Evolutionary conservation across 1,140 invertebrate species (phyloP).

Genomic region (Campoletis sonorensis): DNA sequence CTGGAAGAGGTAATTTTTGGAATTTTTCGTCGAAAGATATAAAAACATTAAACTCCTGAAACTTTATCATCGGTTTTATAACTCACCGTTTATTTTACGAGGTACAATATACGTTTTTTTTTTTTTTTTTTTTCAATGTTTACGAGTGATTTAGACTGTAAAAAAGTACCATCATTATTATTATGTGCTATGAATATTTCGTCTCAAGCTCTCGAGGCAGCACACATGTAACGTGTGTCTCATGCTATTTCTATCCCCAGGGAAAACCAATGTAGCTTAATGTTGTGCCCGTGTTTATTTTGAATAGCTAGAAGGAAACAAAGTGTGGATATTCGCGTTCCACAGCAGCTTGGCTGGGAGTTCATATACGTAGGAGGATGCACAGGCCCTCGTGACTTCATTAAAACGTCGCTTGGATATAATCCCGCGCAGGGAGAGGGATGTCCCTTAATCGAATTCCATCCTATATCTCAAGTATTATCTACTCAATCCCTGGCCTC

Average conservation of each 20-base stretch:
- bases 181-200: too few species aligned
- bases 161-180: too few species aligned
- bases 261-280: neutral
- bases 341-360: neutral
- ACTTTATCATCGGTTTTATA: too few species aligned
- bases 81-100: too few species aligned
- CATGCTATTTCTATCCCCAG: neutral
- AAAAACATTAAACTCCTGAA: too few species aligned
- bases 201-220: neutral
- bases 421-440: conserved; percentile 11
- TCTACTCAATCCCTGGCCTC: conserved; percentile 20
- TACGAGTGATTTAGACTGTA: too few species aligned
- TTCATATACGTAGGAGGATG: neutral
- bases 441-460: conserved; percentile 35
- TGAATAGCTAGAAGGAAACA: neutral
- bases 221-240: neutral
- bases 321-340: neutral
- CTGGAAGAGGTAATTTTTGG: too few species aligned
- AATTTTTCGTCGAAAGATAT: too few species aligned
- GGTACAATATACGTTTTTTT: too few species aligned
- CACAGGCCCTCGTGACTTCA: conserved; percentile 28
- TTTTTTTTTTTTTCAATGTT: too few species aligned
- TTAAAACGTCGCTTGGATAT: conserved; percentile 39
- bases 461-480: neutral
- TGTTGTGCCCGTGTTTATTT: neutral